Evolutionary conservation across 2,888 invertebrate species (phyloP).

Genomic region (Gisinianus flammeolus): DNA sequence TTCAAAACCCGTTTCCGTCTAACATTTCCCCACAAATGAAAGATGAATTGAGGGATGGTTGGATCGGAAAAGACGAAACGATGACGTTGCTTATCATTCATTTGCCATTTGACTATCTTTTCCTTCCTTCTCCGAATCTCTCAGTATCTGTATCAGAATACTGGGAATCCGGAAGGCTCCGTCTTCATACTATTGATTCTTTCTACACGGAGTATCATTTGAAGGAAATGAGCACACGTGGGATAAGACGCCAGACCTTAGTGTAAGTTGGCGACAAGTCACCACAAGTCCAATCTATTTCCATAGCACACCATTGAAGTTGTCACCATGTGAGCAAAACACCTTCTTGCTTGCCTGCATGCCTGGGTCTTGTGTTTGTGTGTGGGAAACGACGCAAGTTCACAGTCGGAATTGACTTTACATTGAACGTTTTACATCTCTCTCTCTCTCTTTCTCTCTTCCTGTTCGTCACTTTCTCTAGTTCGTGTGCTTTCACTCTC

Average conservation of each 20-base stretch:
- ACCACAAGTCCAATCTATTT: not conserved
- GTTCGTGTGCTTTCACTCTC: not conserved
- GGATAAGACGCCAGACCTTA: not conserved
- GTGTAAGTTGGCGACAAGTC: not conserved
- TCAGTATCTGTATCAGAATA: not conserved
- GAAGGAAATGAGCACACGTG: not conserved
- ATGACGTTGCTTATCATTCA: conserved; percentile 24
- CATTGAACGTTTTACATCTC: not conserved
- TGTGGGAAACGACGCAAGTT: not conserved
- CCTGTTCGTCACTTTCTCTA: not conserved
- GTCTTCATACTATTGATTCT: not conserved
- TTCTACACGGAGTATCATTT: not conserved
- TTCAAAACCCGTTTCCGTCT: not conserved
- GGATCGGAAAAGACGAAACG: not conserved
- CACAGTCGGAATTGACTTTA: not conserved
- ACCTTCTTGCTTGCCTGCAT: not conserved
- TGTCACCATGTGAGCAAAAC: not conserved
- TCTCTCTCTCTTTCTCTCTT: not conserved
- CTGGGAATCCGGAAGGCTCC: not conserved
- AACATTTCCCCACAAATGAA: not conserved
- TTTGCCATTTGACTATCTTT: conserved; percentile 1
- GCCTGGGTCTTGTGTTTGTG: not conserved
- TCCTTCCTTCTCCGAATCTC: not conserved
- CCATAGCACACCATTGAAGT: not conserved
- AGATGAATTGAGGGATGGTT: not conserved